Evolutionary conservation across 64 coral and sea anemone species (phyloP).

Genomic region (Actinia equina): DNA sequence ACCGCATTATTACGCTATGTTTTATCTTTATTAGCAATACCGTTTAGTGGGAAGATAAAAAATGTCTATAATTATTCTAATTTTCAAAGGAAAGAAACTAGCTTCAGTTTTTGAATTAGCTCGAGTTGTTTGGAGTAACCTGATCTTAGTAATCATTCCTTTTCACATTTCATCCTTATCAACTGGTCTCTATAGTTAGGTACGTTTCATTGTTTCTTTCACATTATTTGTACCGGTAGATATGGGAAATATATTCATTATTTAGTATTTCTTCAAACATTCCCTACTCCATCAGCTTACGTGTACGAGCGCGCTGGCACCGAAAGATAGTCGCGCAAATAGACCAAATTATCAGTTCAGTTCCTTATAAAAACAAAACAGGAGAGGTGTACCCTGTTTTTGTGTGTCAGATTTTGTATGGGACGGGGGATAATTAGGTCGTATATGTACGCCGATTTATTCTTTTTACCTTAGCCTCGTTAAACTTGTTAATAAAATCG

Average conservation of each 20-base stretch:
- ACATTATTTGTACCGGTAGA: not conserved
- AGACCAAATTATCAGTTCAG: not conserved
- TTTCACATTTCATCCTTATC: not conserved
- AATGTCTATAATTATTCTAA: not conserved
- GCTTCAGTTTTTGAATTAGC: not conserved
- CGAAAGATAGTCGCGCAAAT: not conserved
- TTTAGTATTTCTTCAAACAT: not conserved
- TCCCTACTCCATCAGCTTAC: not conserved
- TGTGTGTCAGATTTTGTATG: too few species aligned
- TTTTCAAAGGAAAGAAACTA: not conserved
- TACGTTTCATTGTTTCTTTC: not conserved
- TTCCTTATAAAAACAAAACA: too few species aligned
- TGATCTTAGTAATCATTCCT: not conserved
- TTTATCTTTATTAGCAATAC: not conserved
- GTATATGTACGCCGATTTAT: too few species aligned
- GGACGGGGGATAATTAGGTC: too few species aligned
- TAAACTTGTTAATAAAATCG: too few species aligned
- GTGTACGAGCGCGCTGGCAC: not conserved
- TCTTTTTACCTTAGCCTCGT: too few species aligned
- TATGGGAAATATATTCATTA: not conserved
- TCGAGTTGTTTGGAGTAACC: not conserved
- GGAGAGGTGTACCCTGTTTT: too few species aligned
- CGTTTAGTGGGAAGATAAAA: not conserved
- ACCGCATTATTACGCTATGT: not conserved
- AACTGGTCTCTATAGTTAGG: not conserved